Evolutionary conservation across 2,113 vertebrate species (phyloP).

Genomic region (Lonchura striata): DNA sequence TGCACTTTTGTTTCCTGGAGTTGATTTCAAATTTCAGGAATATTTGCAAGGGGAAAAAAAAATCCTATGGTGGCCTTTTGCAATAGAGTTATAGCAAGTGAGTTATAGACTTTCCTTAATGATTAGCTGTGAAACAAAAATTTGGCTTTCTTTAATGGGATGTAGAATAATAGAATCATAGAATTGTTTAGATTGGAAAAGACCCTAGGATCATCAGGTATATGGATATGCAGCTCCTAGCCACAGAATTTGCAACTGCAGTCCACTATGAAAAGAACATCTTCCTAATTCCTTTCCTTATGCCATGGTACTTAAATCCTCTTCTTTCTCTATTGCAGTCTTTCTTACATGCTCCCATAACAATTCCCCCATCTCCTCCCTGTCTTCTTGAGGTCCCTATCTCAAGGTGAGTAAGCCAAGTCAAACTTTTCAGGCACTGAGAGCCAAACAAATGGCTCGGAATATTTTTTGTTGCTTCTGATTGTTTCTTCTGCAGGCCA

Average conservation of each 20-base stretch:
- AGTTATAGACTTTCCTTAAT: not conserved
- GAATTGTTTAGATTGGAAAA: not conserved
- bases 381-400: not conserved
- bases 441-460: not conserved
- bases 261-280: not conserved
- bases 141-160: accelerated
- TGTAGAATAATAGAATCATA: not conserved
- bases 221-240: not conserved
- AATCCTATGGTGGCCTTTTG: not conserved
- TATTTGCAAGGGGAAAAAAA: not conserved
- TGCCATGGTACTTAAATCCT: not conserved
- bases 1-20: not conserved
- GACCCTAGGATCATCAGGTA: not conserved
- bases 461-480: not conserved
- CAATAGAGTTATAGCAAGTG: not conserved
- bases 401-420: not conserved
- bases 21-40: not conserved
- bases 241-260: not conserved
- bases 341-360: not conserved
- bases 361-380: not conserved
- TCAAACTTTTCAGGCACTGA: accelerated
- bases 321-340: not conserved
- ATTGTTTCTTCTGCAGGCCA: not conserved
- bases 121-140: not conserved
- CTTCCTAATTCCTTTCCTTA: not conserved